phyloP scores from a whole-genome alignment of 2,797 vertebrate genomes.

The Leptodactylus fallax region DNA sequence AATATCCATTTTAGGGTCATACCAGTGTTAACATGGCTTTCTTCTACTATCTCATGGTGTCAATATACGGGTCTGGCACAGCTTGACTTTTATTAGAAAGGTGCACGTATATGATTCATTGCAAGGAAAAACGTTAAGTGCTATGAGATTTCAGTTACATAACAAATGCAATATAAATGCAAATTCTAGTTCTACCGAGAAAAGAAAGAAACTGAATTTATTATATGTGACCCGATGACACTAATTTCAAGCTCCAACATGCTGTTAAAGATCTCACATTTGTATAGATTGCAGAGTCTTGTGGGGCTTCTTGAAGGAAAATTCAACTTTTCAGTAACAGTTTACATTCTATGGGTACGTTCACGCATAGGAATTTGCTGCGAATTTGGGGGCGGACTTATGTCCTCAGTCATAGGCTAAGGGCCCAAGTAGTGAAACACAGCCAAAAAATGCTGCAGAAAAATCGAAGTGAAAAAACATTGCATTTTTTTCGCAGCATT shows the following conservation, averaged over 20 bases:
- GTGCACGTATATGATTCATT: not conserved
- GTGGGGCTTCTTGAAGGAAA: not conserved
- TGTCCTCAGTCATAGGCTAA: too few relatives aligned
- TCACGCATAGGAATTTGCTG: too few relatives aligned
- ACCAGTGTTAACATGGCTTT: not conserved
- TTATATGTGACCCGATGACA: not conserved
- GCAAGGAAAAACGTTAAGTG: conserved; percentile 3
- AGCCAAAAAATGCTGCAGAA: too few relatives aligned
- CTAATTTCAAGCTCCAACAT: conserved; percentile 5
- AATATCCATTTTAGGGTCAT: not conserved
- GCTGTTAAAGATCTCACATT: not conserved
- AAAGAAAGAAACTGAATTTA: conserved; percentile 21
- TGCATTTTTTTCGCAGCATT: too few relatives aligned
- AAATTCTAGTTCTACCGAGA: conserved; percentile 16
- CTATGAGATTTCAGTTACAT: not conserved
- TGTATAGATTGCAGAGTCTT: not conserved
- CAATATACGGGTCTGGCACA: not conserved
- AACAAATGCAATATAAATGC: conserved; percentile 53
- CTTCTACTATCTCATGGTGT: not conserved
- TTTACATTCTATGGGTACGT: too few relatives aligned
- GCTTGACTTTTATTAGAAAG: not conserved
- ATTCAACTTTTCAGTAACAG: too few relatives aligned
- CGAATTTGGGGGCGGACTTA: too few relatives aligned
- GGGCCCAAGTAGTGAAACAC: too few relatives aligned
- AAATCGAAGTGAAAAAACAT: too few relatives aligned